Conservation (phyloP, 2,113 vertebrate genomes). For the Stercorarius parasiticus region DNA sequence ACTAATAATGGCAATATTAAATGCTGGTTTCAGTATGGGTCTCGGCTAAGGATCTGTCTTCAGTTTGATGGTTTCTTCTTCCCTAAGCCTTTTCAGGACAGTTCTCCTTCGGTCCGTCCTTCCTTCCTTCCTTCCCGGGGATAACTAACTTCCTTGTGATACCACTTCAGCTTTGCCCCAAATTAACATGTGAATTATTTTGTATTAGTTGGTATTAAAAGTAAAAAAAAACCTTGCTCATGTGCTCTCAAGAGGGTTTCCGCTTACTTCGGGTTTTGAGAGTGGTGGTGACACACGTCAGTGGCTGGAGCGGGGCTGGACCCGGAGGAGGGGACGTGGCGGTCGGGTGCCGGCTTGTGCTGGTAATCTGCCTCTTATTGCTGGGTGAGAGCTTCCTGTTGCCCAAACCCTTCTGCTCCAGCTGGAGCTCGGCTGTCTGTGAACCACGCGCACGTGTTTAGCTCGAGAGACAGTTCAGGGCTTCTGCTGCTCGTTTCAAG, state of each 20-base stretch:
- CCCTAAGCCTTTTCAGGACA: not conserved
- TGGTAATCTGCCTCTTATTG: not conserved
- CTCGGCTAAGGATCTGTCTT: not conserved
- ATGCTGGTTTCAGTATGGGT: not conserved
- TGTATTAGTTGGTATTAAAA: not conserved
- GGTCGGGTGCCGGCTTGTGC: not conserved
- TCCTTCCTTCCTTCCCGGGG: not conserved
- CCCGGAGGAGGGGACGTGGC: rapidly evolving
- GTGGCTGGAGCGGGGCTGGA: not conserved
- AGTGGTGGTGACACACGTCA: rapidly evolving
- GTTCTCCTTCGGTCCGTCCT: not conserved
- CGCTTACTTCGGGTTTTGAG: not conserved
- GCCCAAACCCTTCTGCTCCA: not conserved
- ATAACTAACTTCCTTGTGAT: too few relatives aligned
- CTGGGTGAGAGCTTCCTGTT: not conserved
- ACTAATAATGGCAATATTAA: not conserved
- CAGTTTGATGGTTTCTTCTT: not conserved
- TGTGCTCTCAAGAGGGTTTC: not conserved
- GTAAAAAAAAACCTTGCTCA: rapidly evolving
- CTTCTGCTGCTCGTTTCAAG: too few relatives aligned
- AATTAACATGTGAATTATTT: not conserved
- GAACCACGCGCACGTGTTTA: rapidly evolving
- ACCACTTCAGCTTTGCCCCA: not conserved
- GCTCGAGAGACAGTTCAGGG: not conserved
- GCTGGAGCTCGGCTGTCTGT: not conserved